Percentiles rank a stretch among this genome's conserved stretches.
These are phyloP conservation scores for Tetragnatha montana DNA, from an alignment of 2,888 invertebrate species.

Conservation along the genomic window DNA sequence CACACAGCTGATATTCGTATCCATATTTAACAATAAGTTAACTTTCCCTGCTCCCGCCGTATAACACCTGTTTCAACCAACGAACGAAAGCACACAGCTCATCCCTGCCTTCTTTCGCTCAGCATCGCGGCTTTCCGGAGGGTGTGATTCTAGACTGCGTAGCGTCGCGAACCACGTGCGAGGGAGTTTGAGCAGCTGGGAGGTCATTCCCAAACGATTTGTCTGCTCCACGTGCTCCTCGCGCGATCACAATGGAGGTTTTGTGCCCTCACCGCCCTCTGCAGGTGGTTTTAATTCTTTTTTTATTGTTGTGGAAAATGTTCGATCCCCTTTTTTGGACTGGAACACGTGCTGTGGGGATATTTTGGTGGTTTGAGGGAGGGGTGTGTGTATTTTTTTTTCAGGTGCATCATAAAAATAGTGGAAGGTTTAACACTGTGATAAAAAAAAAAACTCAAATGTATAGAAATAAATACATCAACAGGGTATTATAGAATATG, in stretches of 20 bases:
- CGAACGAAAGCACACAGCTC: constrained; percentile 3
- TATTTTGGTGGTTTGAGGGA: no score
- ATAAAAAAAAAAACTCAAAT: no score
- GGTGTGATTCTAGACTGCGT: neutral
- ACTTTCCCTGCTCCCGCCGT: neutral
- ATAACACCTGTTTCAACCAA: constrained; percentile 40
- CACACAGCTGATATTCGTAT: neutral
- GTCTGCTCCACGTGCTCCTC: neutral
- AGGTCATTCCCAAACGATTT: constrained; percentile 1
- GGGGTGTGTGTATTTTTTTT: no score
- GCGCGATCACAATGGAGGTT: neutral
- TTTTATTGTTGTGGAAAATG: neutral
- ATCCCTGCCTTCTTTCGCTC: neutral
- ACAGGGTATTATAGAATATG: no score
- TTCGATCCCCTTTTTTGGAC: no score
- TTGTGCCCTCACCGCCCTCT: neutral
- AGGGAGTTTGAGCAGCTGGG: constrained; percentile 42
- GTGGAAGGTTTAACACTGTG: no score
- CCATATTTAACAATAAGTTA: neutral
- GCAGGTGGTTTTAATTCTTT: constrained; percentile 1
- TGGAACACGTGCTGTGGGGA: no score
- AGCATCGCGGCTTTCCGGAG: neutral
- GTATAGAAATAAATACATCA: no score
- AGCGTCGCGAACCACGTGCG: constrained; percentile 24
- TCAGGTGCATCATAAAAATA: no score